These are phyloP conservation scores for Erpornis zantholeuca DNA, from an alignment of 2,113 vertebrate genomes.

Conservation along the genomic window DNA sequence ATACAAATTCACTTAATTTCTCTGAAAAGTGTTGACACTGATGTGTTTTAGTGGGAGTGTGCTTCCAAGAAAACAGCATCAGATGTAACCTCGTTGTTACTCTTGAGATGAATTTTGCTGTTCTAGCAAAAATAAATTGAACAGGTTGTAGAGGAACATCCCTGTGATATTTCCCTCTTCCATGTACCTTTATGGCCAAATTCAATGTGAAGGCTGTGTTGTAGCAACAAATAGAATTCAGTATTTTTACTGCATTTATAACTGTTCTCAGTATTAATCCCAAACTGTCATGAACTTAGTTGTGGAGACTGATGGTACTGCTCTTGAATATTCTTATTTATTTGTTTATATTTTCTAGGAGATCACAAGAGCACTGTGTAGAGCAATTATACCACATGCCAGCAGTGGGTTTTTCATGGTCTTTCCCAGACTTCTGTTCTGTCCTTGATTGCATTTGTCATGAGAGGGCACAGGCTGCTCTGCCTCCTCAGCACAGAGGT, in stretches of 20 bases:
- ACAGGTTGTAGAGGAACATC: not conserved
- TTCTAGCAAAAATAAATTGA: not conserved
- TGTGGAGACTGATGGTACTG: not conserved
- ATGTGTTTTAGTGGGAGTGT: not conserved
- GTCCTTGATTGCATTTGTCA: not conserved
- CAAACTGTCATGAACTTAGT: not conserved
- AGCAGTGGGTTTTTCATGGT: not conserved
- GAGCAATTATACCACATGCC: not conserved
- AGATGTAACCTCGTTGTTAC: fast-evolving
- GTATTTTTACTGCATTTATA: not conserved
- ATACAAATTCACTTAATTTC: not conserved
- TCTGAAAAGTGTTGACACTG: not conserved
- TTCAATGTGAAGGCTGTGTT: not conserved
- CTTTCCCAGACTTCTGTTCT: not conserved
- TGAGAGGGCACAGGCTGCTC: not conserved
- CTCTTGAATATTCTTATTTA: not conserved
- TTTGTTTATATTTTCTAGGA: not conserved
- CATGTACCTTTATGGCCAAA: not conserved
- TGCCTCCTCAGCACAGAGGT: not conserved
- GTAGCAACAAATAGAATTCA: not conserved
- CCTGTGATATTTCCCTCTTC: not conserved
- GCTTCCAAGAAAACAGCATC: not conserved
- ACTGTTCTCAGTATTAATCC: not conserved
- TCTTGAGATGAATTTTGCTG: not conserved
- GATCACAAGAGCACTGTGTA: not conserved